phyloP scores from a whole-genome alignment of 2,113 vertebrate genomes.

The Urocynchramus pylzowi region DNA sequence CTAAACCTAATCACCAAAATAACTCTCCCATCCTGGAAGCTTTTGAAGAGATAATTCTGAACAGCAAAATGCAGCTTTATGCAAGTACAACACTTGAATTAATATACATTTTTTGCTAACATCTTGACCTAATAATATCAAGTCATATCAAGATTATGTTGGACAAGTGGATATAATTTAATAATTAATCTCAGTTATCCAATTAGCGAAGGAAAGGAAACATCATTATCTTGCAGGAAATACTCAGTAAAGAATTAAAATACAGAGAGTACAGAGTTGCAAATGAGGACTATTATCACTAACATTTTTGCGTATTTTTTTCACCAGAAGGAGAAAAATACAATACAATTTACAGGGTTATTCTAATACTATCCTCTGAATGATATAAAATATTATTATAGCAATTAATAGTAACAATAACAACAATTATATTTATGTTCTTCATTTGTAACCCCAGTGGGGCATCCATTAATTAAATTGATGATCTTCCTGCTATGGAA shows the following conservation, averaged over 20 bases:
- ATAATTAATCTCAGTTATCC: not conserved
- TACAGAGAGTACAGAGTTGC: not conserved
- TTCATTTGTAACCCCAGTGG: not conserved
- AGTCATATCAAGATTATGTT: not conserved
- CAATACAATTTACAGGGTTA: not conserved
- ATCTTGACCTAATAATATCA: not conserved
- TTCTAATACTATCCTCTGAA: not conserved
- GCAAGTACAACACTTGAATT: not conserved
- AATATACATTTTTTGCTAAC: not conserved
- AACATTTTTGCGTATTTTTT: not conserved
- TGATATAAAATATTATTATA: not conserved
- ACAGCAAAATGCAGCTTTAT: not conserved
- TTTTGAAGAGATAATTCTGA: not conserved
- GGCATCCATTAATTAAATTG: not conserved
- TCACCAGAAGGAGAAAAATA: not conserved
- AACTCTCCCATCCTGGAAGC: not conserved
- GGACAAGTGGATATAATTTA: not conserved
- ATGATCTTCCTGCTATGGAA: not conserved
- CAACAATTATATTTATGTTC: not conserved
- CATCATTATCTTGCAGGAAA: not conserved
- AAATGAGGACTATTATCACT: not conserved
- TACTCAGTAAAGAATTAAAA: constrained; percentile 2
- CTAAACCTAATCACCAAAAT: not conserved
- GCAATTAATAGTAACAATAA: not conserved
- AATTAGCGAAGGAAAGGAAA: not conserved